Conservation (phyloP, 2,888 invertebrate genomes). For the Epinotia ramella region DNA sequence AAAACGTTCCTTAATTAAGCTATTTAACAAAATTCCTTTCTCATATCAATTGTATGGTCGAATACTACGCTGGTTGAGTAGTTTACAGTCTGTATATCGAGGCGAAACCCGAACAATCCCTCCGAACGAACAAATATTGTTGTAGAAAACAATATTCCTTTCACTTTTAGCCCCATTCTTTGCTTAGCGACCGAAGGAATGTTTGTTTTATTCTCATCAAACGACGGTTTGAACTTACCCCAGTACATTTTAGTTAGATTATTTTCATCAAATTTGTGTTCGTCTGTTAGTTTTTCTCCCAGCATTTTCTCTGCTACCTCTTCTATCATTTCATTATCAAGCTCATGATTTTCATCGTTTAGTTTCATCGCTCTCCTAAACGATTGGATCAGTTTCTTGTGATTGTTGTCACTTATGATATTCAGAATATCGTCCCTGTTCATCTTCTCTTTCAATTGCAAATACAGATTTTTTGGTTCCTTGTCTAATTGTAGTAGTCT, state of each 20-base stretch:
- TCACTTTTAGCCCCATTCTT: neutral
- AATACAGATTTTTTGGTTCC: slow-evolving; percentile 66
- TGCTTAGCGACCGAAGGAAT: slow-evolving; percentile 15
- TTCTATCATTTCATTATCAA: slow-evolving; percentile 55
- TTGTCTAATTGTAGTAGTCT: slow-evolving; percentile 54
- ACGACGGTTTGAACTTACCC: slow-evolving; percentile 62
- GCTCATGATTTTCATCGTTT: neutral
- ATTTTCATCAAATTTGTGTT: slow-evolving; percentile 60
- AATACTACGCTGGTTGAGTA: too few species aligned
- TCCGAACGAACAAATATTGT: slow-evolving; percentile 24
- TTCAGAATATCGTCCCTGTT: slow-evolving; percentile 72
- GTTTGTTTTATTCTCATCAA: slow-evolving; percentile 12
- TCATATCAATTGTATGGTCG: too few species aligned
- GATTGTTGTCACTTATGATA: slow-evolving; percentile 59
- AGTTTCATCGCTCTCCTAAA: slow-evolving; percentile 57
- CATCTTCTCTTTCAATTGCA: slow-evolving; percentile 73
- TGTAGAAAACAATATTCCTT: slow-evolving; percentile 16
- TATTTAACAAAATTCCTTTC: too few species aligned
- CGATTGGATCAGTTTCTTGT: slow-evolving; percentile 54
- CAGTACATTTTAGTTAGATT: slow-evolving; percentile 64
- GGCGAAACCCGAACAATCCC: neutral
- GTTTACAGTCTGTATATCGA: neutral
- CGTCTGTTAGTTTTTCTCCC: slow-evolving; percentile 63
- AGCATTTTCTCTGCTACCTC: slow-evolving; percentile 69
- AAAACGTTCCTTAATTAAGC: too few species aligned